These are phyloP conservation scores for Coelopa frigida DNA, from an alignment of 1,140 invertebrate genomes.

Conservation along the genomic window DNA sequence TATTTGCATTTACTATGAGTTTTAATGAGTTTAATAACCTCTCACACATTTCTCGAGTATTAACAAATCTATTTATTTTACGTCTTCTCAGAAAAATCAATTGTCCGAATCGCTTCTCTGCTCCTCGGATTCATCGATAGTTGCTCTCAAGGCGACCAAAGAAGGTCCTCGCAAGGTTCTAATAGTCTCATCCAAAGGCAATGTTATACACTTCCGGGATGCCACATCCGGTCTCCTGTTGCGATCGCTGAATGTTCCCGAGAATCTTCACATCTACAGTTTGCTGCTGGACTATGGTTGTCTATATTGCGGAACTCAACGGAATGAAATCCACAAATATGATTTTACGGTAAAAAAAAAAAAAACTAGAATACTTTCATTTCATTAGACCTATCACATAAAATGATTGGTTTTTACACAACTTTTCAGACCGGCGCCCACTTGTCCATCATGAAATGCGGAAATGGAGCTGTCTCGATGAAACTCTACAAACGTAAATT, in stretches of 20 bases:
- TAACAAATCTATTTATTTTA: neutral
- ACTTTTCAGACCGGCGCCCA: constrained; percentile 50
- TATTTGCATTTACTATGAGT: neutral
- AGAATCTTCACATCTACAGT: constrained; percentile 58
- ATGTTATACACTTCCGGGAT: constrained; percentile 58
- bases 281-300: constrained; percentile 55
- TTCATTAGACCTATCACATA: neutral
- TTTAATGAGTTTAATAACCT: neutral
- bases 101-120: constrained; percentile 20
- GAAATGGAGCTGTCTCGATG: constrained; percentile 60
- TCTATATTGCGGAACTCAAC: constrained; percentile 61
- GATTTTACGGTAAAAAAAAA: constrained; percentile 53
- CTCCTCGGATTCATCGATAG: constrained; percentile 47
- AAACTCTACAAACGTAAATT: constrained; percentile 49
- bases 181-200: constrained; percentile 57
- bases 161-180: constrained; percentile 59
- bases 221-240: constrained; percentile 56
- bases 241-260: constrained; percentile 52
- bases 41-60: neutral
- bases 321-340: constrained; percentile 57
- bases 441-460: constrained; percentile 50
- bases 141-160: constrained; percentile 58
- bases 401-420: neutral
- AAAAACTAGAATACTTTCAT: neutral
- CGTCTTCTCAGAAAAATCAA: constrained; percentile 24